Evolutionary conservation across 2,113 vertebrate genomes (phyloP).

Genomic region (Microtus pennsylvanicus): DNA sequence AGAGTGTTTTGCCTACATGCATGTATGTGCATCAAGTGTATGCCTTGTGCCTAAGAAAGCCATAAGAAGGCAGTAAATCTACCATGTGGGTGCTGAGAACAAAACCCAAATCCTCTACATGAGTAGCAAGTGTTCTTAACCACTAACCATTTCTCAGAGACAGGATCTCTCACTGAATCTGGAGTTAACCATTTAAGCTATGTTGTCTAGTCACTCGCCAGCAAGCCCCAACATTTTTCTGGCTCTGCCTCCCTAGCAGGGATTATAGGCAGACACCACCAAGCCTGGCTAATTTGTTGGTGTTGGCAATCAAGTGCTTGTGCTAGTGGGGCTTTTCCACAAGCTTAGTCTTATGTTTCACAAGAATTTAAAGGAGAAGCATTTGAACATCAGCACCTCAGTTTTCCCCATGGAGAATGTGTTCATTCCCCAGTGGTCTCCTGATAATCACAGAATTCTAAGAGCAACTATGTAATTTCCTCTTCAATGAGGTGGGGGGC

Average conservation of each 20-base stretch:
- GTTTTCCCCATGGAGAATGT: neutral
- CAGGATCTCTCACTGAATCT: neutral
- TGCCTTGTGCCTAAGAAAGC: neutral
- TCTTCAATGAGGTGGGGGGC: neutral
- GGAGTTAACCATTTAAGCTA: neutral
- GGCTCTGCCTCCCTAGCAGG: neutral
- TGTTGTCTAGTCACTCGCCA: neutral
- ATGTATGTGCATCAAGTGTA: neutral
- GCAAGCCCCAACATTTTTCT: no score
- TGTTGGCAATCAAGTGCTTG: neutral
- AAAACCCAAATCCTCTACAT: neutral
- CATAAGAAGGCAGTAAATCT: neutral
- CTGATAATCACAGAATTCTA: neutral
- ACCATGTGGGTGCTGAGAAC: neutral
- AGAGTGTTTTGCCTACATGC: neutral
- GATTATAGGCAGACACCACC: neutral
- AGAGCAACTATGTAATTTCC: neutral
- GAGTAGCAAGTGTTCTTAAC: neutral
- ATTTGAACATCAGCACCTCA: neutral
- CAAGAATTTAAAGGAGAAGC: neutral
- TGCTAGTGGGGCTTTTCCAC: neutral
- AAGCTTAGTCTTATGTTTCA: neutral
- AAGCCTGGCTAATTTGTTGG: neutral
- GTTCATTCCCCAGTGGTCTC: neutral
- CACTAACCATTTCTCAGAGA: neutral